These are phyloP conservation scores for Drosophila grimshawi DNA, from an alignment of 1,140 invertebrate genomes.

Conservation along the genomic window DNA sequence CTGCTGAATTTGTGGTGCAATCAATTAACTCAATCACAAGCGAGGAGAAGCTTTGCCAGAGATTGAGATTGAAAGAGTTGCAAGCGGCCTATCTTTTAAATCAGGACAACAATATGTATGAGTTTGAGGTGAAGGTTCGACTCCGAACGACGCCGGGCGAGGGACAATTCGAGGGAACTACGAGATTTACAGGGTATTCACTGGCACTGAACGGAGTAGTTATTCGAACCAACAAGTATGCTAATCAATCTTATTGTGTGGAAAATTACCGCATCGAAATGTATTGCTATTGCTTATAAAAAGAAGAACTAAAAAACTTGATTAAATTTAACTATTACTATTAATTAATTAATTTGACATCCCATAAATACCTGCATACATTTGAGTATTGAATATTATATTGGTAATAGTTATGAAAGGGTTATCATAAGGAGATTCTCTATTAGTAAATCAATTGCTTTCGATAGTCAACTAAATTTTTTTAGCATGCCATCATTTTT, in stretches of 20 bases:
- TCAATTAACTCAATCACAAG: slow-evolving; percentile 37
- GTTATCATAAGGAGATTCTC: too few relatives aligned
- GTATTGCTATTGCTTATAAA: slow-evolving; percentile 71
- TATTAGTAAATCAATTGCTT: too few relatives aligned
- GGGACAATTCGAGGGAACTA: slow-evolving; percentile 45
- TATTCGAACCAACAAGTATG: slow-evolving; percentile 43
- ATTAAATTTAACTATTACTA: neutral
- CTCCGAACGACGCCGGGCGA: slow-evolving; percentile 28
- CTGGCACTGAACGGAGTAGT: slow-evolving; percentile 32
- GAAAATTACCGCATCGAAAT: slow-evolving; percentile 46
- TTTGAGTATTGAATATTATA: too few relatives aligned
- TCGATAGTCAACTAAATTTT: too few relatives aligned
- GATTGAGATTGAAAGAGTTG: slow-evolving; percentile 3
- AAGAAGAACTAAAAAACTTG: neutral
- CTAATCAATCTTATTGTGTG: slow-evolving; percentile 43
- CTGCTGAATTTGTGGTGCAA: slow-evolving; percentile 33
- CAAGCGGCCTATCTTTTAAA: slow-evolving; percentile 85
- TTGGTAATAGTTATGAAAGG: too few relatives aligned
- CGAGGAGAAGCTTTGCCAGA: slow-evolving; percentile 22
- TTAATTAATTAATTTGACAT: too few relatives aligned
- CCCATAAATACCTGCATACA: too few relatives aligned
- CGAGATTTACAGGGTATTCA: neutral
- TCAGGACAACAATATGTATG: neutral
- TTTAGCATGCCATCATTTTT: too few relatives aligned
- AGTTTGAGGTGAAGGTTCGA: slow-evolving; percentile 37